Conservation (phyloP, 1,140 invertebrate species). For the Chymomyza costata region DNA sequence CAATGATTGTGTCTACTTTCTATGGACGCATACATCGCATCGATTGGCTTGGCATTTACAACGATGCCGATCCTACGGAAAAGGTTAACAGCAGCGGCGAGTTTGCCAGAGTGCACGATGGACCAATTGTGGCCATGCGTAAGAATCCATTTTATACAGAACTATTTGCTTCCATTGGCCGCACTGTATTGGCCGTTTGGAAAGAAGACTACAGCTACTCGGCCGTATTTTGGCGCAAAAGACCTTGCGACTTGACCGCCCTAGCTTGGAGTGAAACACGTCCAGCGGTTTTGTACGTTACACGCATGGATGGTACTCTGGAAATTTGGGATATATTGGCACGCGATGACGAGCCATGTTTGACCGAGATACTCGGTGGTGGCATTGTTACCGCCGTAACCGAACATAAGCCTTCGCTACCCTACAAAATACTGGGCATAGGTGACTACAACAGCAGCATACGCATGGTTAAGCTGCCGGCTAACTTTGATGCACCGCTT, state of each 20-base stretch:
- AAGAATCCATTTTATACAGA: conserved; percentile 78
- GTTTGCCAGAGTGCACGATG: conserved; percentile 80
- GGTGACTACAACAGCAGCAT: conserved; percentile 80
- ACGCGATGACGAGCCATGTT: conserved; percentile 76
- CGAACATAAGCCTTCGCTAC: conserved; percentile 76
- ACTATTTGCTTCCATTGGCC: conserved; percentile 78
- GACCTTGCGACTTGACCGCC: conserved; percentile 76
- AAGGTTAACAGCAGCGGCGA: conserved; percentile 74
- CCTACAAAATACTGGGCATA: conserved; percentile 77
- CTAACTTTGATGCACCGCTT: conserved; percentile 67
- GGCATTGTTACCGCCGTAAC: conserved; percentile 76
- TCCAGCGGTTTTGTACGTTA: conserved; percentile 76
- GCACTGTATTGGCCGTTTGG: conserved; percentile 79
- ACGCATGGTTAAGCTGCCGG: conserved; percentile 78
- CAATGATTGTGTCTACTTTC: conserved; percentile 59
- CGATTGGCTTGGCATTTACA: conserved; percentile 76
- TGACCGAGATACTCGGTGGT: conserved; percentile 72
- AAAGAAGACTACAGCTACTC: conserved; percentile 75
- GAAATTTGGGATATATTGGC: conserved; percentile 79
- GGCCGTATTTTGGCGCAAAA: conserved; percentile 78
- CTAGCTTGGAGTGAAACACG: conserved; percentile 77
- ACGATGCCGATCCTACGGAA: conserved; percentile 75
- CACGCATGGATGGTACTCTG: conserved; percentile 77
- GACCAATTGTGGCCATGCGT: conserved; percentile 78
- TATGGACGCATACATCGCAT: conserved; percentile 49